Base-by-base conservation (phyloP, 2,888 invertebrate species). In the Celastrina argiolus region DNA sequence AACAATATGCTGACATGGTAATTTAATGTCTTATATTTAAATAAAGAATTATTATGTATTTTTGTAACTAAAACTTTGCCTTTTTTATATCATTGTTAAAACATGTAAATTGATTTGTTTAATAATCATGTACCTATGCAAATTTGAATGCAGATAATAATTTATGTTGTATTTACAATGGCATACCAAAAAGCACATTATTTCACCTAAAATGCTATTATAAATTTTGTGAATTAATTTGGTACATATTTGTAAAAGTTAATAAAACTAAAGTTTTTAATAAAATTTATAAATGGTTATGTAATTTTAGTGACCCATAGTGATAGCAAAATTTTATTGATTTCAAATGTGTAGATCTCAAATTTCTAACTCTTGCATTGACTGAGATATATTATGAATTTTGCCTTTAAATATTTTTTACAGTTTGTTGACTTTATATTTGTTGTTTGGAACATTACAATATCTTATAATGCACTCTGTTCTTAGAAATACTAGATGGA, bases 341-440 rank as follows among this genome's bases (percentile, higher is more conserved):
- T 39, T 61, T 39, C 22, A 61, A 39, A 61, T 3, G 3, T 34
- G 34, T 59, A 59, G 61, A 61, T 61, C 61, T 61, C 61, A 59
- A 59, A 36, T 59, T 8, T 59, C 26, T 18, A 61, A 22, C 36
- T 7, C 10, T 18, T 39, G 34, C 12, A 36, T 34, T 36, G 59
- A 61, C 61, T 61, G 61, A 61, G 39, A 14, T 18, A 5, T 10
- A 59, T 16, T 5, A 18, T 34, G 4, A 18, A 22, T 28, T 28
- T 28, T 28, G 34, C 7, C 7, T 31, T 36, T n/a, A n/a, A 28
- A 58, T 28, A n/a, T 58, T 31, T 28, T 58, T n/a, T 58, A 31
- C 22, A 5, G 10, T 51, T 22, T 51, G 22, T 51, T 51, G 22
- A 51, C 22, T 26, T 1, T n/a, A 2, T n/a, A 51, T 22, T 51